Evolutionary conservation across 2,888 invertebrate species (phyloP).

Genomic region (Orchesella flavescens): DNA sequence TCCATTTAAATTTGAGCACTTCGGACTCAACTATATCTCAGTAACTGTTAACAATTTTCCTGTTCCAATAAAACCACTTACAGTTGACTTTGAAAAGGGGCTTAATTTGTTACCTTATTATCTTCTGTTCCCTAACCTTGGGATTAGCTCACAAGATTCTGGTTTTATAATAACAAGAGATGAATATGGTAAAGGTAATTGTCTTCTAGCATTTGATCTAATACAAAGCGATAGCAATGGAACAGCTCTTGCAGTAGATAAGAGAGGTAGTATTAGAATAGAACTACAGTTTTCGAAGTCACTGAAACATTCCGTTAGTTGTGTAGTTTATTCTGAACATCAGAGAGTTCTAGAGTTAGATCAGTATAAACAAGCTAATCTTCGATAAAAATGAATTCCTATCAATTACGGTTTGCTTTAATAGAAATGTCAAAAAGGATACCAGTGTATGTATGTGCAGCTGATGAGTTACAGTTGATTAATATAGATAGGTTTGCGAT

Average conservation of each 20-base stretch:
- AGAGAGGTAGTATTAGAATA: neutral
- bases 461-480: too few relatives aligned
- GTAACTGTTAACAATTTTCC: conserved; percentile 70
- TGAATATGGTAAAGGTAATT: conserved; percentile 37
- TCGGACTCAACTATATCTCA: conserved; percentile 60
- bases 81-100: conserved; percentile 51
- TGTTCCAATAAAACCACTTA: conserved; percentile 65
- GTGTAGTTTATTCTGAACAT: conserved; percentile 26
- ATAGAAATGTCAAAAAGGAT: neutral
- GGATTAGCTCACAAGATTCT: conserved; percentile 2
- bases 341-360: conserved; percentile 12
- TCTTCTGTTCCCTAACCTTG: conserved; percentile 21
- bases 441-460: neutral
- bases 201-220: conserved; percentile 26
- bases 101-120: conserved; percentile 53
- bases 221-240: neutral
- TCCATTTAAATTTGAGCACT: conserved; percentile 65
- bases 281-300: conserved; percentile 10
- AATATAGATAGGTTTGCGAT: neutral
- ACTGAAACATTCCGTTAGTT: neutral
- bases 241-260: conserved; percentile 16
- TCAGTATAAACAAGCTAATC: neutral
- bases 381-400: conserved; percentile 19
- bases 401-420: neutral
- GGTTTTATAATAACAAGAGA: conserved; percentile 1